Percentiles rank a stretch among this genome's conserved stretches.
These are phyloP conservation scores for Neostethus bicornis DNA, from an alignment of 2,797 vertebrate species.

Conservation along the genomic window DNA sequence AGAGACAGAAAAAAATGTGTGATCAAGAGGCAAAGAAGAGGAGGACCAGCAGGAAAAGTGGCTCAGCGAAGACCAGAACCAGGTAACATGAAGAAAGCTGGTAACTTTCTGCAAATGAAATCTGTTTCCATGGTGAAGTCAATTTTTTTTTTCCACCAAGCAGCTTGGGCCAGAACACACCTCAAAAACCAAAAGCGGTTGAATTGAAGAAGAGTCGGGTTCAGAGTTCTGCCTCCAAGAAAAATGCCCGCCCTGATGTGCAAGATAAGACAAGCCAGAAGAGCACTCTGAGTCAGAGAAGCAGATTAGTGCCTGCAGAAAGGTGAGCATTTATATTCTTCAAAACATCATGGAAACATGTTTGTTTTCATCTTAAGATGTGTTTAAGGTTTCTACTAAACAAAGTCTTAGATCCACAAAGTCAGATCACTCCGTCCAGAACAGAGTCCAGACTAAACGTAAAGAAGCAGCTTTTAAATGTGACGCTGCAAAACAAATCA, in stretches of 20 bases:
- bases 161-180: constrained; percentile 3
- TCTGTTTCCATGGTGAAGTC: not conserved
- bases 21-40: not conserved
- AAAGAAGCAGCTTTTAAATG: too few species aligned
- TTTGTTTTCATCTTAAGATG: too few species aligned
- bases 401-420: too few species aligned
- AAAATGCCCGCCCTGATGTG: not conserved
- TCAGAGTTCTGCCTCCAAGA: not conserved
- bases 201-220: not conserved
- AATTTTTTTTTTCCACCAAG: not conserved
- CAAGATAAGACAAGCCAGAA: constrained; percentile 8
- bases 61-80: constrained; percentile 1
- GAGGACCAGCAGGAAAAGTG: constrained; percentile 2
- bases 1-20: constrained; percentile 18
- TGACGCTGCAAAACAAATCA: too few species aligned
- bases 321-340: too few species aligned
- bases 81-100: constrained; percentile 17
- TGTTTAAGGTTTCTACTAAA: too few species aligned
- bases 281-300: too few species aligned
- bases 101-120: not conserved
- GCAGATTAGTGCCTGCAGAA: not conserved
- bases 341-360: too few species aligned
- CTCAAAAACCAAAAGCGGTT: not conserved
- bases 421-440: too few species aligned
- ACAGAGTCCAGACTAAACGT: too few species aligned